These are phyloP conservation scores for Lepidotrigona ventralis DNA, from an alignment of 1,140 invertebrate species.

Conservation along the genomic window DNA sequence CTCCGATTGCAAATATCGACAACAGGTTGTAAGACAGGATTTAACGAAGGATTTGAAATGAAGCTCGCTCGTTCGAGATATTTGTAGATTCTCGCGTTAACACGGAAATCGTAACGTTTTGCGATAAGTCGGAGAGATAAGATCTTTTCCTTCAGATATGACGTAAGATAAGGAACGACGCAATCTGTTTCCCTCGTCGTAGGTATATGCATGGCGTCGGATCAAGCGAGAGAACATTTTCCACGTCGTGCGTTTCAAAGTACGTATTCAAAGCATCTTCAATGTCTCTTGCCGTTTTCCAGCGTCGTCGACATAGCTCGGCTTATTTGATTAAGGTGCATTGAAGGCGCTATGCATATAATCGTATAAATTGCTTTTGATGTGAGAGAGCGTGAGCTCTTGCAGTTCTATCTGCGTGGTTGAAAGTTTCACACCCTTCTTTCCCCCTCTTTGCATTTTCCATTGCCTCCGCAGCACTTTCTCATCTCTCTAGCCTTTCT, in stretches of 20 bases:
- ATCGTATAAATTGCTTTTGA: constrained; percentile 71
- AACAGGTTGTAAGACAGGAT: neutral
- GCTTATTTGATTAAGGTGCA: constrained; percentile 68
- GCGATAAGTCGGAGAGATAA: constrained; percentile 7
- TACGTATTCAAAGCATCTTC: constrained; percentile 53
- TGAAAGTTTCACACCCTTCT: constrained; percentile 56
- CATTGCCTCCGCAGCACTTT: constrained; percentile 1
- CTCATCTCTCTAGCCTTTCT: constrained; percentile 3
- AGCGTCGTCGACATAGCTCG: constrained; percentile 34
- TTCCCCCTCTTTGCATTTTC: constrained; percentile 24
- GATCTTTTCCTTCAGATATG: constrained; percentile 17
- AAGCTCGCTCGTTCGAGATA: neutral
- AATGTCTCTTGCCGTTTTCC: constrained; percentile 49
- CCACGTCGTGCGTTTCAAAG: constrained; percentile 53
- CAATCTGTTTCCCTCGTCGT: constrained; percentile 45
- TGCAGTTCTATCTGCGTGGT: constrained; percentile 41
- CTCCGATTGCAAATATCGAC: neutral
- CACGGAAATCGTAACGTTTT: neutral
- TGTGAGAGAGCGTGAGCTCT: constrained; percentile 54
- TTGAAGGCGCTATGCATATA: constrained; percentile 68
- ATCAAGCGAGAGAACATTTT: constrained; percentile 57
- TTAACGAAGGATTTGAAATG: neutral
- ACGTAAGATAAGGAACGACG: neutral
- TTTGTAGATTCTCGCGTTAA: neutral
- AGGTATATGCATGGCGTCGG: constrained; percentile 32